Conservation (phyloP, 1,140 invertebrate genomes). For the Drosophila kohkoa region DNA sequence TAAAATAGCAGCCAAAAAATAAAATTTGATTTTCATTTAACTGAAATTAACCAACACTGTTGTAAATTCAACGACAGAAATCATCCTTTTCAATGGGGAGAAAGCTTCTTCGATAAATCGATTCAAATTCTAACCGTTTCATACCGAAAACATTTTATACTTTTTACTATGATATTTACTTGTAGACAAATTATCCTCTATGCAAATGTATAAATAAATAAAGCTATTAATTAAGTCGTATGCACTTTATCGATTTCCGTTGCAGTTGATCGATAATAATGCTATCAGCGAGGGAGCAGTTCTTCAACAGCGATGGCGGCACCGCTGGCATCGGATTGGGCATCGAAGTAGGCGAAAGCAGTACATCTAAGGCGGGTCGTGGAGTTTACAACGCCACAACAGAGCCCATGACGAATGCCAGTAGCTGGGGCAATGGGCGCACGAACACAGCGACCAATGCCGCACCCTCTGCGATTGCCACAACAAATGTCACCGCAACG, state of each 20-base stretch:
- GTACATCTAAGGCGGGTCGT: constrained; percentile 40
- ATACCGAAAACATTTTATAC: not conserved
- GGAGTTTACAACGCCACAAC: constrained; percentile 76
- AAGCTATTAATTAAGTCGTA: not conserved
- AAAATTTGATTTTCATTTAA: not conserved
- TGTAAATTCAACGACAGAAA: not conserved
- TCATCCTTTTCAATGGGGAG: not conserved
- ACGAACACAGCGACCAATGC: constrained; percentile 20
- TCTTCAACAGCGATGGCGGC: constrained; percentile 63
- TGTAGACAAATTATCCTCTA: not conserved
- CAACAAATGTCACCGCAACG: not conserved
- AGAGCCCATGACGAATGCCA: constrained; percentile 62
- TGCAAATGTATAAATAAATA: not conserved
- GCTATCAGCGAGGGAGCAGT: constrained; percentile 74
- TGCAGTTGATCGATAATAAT: constrained; percentile 60
- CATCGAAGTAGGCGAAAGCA: constrained; percentile 62
- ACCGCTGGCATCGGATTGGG: constrained; percentile 68
- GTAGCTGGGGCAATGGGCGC: constrained; percentile 55
- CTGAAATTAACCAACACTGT: not conserved
- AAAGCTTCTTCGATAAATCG: not conserved
- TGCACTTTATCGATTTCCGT: not conserved
- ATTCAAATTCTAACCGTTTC: not conserved
- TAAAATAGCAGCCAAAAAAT: not conserved
- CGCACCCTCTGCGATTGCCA: constrained; percentile 5
- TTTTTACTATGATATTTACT: too few relatives aligned